Evolutionary conservation across 2,888 invertebrate species (phyloP), one percentile per base, ranked within the genome.

Genomic region (Fragum fragum): DNA sequence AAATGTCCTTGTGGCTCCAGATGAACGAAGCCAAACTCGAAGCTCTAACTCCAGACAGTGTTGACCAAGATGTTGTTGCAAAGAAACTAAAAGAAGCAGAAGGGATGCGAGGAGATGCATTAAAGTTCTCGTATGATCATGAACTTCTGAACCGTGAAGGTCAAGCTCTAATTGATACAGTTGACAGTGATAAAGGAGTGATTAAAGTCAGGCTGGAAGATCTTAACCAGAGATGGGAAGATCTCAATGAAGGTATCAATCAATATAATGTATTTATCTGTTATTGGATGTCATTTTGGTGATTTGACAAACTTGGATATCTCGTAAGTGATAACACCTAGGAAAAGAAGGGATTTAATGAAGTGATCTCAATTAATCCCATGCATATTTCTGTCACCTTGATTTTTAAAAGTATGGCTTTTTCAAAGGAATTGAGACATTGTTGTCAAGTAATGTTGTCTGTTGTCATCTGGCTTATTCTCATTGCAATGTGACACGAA

Each of bases 91-190:
- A 97, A 73, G 98, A 98, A 90, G 95, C 98, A 75, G 98, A 98
- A 91, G 88, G 96, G 69, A 97, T 99, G 95, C 96, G 98, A 90
- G 98, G 98, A 91, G 99, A 99, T 91, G 97, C 98, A 0, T 97
- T 98, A 97, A 98, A 98, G 94, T 97, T 97, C 91, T 97, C 98
- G 18, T 98, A 98, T 14, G 99, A 99, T 94, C 98, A 97, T 91
- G 99, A 99, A 92, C 97, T 83, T 23, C 83, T 93, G 82, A 92
- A 92, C 72, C 79, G 85, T 26, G 91, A 91, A 2, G 98, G 98
- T 0, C 98, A 98, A 91, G 97, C 97, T 0, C 97, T 99, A 95
- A 96, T 98, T 71, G 96, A 96, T 0, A 96, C 97, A 66, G 98
- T 98, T 89, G 98, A 99, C 93, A 96, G 97, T 71, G 98, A 99